These are phyloP conservation scores for Amblyornis subalaris DNA, from an alignment of 2,113 vertebrate species.

Conservation along the genomic window DNA sequence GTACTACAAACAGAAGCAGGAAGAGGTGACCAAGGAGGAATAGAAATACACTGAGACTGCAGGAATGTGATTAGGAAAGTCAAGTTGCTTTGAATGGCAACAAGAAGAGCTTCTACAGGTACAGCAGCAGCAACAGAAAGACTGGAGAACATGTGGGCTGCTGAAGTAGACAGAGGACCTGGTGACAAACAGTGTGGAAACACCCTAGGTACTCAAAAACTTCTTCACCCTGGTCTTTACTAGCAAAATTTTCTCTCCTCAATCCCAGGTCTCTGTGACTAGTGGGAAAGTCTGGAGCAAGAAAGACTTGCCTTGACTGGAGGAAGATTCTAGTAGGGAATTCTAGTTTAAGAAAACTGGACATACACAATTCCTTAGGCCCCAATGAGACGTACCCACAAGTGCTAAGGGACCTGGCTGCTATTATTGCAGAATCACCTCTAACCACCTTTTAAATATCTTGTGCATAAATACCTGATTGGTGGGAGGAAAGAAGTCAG, in stretches of 20 bases:
- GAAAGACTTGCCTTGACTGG: not conserved
- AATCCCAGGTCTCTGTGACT: not conserved
- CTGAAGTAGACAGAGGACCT: not conserved
- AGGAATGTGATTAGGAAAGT: not conserved
- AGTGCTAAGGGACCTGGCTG: not conserved
- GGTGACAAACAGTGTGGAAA: not conserved
- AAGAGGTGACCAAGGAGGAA: not conserved
- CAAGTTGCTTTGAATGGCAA: not conserved
- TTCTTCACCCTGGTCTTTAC: not conserved
- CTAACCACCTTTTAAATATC: not conserved
- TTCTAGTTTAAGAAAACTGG: not conserved
- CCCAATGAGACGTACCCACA: fast-evolving
- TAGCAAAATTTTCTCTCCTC: not conserved
- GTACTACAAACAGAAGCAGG: not conserved
- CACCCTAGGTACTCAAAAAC: fast-evolving
- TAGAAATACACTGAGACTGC: not conserved
- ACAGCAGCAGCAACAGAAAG: not conserved
- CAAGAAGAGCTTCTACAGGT: not conserved
- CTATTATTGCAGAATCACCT: not conserved
- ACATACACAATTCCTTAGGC: not conserved
- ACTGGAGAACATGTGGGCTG: not conserved
- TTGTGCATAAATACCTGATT: not conserved
- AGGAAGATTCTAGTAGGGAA: not conserved
- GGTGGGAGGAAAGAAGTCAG: not conserved
- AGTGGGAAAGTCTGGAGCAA: not conserved